Evolutionary conservation across 2,797 vertebrate genomes (phyloP).

Genomic region (Netta rufina): DNA sequence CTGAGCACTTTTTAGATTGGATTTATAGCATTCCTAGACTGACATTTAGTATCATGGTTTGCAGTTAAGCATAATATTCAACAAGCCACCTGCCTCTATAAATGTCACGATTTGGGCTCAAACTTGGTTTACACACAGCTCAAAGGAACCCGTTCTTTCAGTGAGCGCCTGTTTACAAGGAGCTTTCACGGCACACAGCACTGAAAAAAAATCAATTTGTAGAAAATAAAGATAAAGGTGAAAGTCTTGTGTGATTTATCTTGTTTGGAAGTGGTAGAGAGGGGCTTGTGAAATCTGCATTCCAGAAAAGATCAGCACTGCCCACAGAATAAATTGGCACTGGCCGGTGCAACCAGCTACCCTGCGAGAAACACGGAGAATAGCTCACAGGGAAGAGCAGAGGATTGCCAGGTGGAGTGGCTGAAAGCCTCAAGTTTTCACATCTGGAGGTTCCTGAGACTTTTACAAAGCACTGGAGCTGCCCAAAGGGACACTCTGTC

Average conservation of each 20-base stretch:
- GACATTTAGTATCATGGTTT: conserved; percentile 17
- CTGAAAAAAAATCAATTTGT: background rate
- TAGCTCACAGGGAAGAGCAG: background rate
- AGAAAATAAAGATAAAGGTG: background rate
- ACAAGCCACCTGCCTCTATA: conserved; percentile 23
- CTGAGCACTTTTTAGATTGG: background rate
- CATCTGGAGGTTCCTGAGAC: background rate
- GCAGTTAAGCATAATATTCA: conserved; percentile 13
- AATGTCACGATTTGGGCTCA: background rate
- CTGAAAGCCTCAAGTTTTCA: background rate
- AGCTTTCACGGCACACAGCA: background rate
- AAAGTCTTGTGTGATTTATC: background rate
- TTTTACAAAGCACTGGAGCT: background rate
- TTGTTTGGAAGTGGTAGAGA: background rate
- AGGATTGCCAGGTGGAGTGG: background rate
- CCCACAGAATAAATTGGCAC: background rate
- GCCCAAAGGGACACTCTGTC: background rate
- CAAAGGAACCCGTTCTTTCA: background rate
- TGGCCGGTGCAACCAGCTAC: background rate
- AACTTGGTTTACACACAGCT: background rate
- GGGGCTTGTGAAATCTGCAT: background rate
- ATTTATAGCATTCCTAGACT: conserved; percentile 10
- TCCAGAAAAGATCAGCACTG: background rate
- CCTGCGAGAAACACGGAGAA: background rate
- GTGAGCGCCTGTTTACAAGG: background rate